Base-by-base conservation (phyloP, 2,888 invertebrate genomes). In the Anarsia innoxiella region DNA sequence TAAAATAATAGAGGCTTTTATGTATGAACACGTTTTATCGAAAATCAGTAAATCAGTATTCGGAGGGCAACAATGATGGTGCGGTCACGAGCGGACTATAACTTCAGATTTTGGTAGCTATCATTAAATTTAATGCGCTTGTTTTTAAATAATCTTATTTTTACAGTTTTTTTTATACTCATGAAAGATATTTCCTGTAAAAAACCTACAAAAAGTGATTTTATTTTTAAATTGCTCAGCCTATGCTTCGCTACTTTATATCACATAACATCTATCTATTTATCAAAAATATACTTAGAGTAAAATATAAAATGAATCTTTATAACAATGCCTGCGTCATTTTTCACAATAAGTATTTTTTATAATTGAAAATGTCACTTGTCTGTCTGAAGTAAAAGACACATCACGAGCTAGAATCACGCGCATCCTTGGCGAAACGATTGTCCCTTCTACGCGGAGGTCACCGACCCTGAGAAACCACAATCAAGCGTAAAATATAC, bases 341-440 rank as follows among this genome's bases (percentile, higher is more conserved):
- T n/a, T n/a, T n/a, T n/a, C n/a, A n/a, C n/a, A n/a, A n/a, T n/a
- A n/a, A n/a, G n/a, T n/a, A n/a, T n/a, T n/a, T n/a, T n/a, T n/a
- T n/a, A n/a, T n/a, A n/a, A n/a, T n/a, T n/a, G n/a, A n/a, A n/a
- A n/a, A n/a, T n/a, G n/a, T n/a, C n/a, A n/a, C n/a, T n/a, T n/a
- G n/a, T n/a, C n/a, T n/a, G n/a, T n/a, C n/a, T n/a, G 19, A 19
- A 19, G 19, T 19, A 8, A 19, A 19, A 19, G 19, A 19, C 5
- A 5, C 29, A 65, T 74, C 76, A 78, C 78, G 79, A 77, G 56
- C 43, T 38, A 13, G n/a, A 37, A 44, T 65, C 78, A 75, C 74
- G 77, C 66, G 59, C 69, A 80, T 78, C 80, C 80, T 80, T 80
- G 78, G 63, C 52, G 48, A 48, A 57, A 60, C 59, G 52, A 64